Conservation (phyloP, 2,113 vertebrate genomes). For the Colossoma macropomum region DNA sequence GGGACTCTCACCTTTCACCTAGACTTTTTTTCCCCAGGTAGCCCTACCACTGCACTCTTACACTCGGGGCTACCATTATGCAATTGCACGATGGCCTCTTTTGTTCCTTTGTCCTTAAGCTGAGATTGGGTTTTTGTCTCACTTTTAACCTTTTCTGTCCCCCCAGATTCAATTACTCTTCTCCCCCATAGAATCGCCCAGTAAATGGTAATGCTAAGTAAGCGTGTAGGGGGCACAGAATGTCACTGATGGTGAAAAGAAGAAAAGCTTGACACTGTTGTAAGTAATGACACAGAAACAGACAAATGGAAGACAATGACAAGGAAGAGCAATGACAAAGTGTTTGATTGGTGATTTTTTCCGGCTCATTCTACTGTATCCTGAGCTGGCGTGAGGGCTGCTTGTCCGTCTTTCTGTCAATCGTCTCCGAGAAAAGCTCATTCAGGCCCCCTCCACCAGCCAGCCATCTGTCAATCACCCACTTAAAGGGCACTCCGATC, state of each 20-base stretch:
- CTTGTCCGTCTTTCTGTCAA: background rate
- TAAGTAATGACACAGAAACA: slow-evolving; percentile 12
- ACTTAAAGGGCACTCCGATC: slow-evolving; percentile 28
- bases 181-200: background rate
- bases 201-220: slow-evolving; percentile 17
- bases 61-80: slow-evolving; percentile 5
- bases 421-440: background rate
- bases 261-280: slow-evolving; percentile 1
- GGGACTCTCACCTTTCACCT: slow-evolving; percentile 46
- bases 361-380: background rate
- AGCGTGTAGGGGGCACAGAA: background rate
- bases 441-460: background rate
- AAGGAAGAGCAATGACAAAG: slow-evolving; percentile 17
- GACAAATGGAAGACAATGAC: background rate
- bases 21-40: background rate
- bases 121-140: slow-evolving; percentile 5
- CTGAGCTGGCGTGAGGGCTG: background rate
- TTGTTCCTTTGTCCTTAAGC: background rate
- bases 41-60: background rate
- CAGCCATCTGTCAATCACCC: slow-evolving; percentile 23
- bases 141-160: slow-evolving; percentile 31
- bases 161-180: slow-evolving; percentile 32
- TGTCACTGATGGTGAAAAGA: slow-evolving; percentile 17
- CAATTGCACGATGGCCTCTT: background rate
- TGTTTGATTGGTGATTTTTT: background rate